Percentiles rank a stretch among this genome's conserved stretches.
Conservation (phyloP, 2,797 vertebrate species). For the Sebastes itinus region DNA sequence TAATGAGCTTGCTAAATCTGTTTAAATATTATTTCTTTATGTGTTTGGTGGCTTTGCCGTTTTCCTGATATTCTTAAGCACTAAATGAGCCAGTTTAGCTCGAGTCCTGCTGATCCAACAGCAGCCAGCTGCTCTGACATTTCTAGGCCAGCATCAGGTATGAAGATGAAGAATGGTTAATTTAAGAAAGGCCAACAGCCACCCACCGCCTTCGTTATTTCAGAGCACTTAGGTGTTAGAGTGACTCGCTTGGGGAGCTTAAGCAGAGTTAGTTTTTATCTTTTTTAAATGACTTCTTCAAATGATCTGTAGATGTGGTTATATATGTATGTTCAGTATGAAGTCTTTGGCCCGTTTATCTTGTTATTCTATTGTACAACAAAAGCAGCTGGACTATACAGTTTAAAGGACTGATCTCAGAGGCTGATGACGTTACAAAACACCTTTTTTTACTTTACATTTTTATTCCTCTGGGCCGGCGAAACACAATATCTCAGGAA, state of each 20-base stretch:
- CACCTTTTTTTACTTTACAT: not conserved
- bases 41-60: conserved; percentile 22
- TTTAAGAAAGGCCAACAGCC: conserved; percentile 54
- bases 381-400: not conserved
- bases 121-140: conserved; percentile 60
- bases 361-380: not conserved
- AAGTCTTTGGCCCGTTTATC: not conserved
- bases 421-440: not conserved
- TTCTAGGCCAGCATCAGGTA: conserved; percentile 65
- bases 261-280: not conserved
- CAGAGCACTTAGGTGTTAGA: conserved; percentile 28
- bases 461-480: not conserved
- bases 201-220: conserved; percentile 54
- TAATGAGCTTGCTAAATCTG: conserved; percentile 28
- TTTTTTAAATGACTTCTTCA: conserved; percentile 7
- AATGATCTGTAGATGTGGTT: not conserved
- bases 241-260: not conserved
- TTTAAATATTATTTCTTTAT: conserved; percentile 4
- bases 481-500: no score
- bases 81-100: conserved; percentile 48
- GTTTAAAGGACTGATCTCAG: not conserved
- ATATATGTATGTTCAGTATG: not conserved
- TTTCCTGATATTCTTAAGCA: conserved; percentile 42
- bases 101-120: conserved; percentile 45
- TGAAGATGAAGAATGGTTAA: conserved; percentile 59